Percentiles rank a stretch among this genome's conserved stretches.
These are phyloP conservation scores for Diploscapter pachys DNA, from an alignment of 1,140 invertebrate species.

Conservation along the genomic window DNA sequence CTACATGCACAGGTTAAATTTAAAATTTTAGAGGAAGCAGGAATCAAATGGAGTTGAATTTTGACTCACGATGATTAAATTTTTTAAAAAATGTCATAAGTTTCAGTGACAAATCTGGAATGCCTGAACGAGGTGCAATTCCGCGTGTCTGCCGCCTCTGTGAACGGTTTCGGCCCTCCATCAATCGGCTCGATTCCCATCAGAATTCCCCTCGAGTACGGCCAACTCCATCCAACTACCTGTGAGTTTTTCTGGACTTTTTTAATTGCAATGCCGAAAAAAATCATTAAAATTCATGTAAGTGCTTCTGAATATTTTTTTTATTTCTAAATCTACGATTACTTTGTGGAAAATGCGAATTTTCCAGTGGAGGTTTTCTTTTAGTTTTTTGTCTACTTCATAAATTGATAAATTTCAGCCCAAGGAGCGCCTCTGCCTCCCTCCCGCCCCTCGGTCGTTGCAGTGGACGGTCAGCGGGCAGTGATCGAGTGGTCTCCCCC, in stretches of 20 bases:
- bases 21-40: too few relatives aligned
- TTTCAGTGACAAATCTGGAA: constrained; percentile 54
- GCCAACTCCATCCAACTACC: neutral
- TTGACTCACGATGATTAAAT: neutral
- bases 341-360: too few relatives aligned
- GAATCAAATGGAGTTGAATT: too few relatives aligned
- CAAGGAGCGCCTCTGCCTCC: constrained; percentile 15
- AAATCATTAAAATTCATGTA: too few relatives aligned
- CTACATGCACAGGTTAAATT: constrained; percentile 21
- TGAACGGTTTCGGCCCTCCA: constrained; percentile 51
- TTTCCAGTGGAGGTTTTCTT: too few relatives aligned
- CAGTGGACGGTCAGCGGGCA: constrained; percentile 48
- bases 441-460: constrained; percentile 42
- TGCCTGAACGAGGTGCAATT: constrained; percentile 51
- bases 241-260: neutral
- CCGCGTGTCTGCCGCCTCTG: constrained; percentile 53
- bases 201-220: constrained; percentile 15
- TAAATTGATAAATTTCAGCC: too few relatives aligned
- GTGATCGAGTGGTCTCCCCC: constrained; percentile 49
- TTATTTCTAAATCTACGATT: too few relatives aligned
- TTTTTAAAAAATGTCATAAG: constrained; percentile 9
- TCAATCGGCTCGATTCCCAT: constrained; percentile 47
- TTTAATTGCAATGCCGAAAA: too few relatives aligned
- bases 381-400: too few relatives aligned
- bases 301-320: too few relatives aligned